Evolutionary conservation across 2,888 invertebrate genomes (phyloP).

Genomic region (Strigamia maritima): DNA sequence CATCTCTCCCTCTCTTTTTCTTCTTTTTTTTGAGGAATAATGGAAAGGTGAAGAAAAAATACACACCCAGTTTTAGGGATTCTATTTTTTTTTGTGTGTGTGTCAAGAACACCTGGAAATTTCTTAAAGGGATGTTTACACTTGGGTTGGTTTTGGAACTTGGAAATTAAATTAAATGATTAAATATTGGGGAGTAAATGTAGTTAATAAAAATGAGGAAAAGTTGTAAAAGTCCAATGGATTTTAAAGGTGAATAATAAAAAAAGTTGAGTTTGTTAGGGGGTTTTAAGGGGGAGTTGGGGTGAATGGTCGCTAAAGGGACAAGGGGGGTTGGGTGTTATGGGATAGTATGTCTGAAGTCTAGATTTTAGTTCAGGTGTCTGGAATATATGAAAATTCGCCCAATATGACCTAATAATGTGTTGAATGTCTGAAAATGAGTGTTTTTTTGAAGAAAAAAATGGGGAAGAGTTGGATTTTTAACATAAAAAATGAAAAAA

Average conservation of each 20-base stretch:
- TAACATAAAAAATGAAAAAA: too few relatives aligned
- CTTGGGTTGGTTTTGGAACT: not conserved
- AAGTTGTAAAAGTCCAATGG: not conserved
- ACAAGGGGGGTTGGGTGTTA: not conserved
- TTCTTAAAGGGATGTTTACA: not conserved
- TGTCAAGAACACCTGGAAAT: not conserved
- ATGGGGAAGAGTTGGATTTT: too few relatives aligned
- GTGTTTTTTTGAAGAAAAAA: too few relatives aligned
- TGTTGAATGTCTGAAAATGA: too few relatives aligned
- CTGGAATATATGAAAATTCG: not conserved
- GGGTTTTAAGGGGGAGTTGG: constrained; percentile 8
- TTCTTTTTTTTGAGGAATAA: too few relatives aligned
- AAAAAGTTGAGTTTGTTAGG: not conserved
- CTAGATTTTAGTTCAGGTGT: constrained; percentile 12
- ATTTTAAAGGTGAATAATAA: not conserved
- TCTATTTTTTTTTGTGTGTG: not conserved
- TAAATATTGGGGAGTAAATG: not conserved
- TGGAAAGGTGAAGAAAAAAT: not conserved
- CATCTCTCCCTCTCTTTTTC: not conserved
- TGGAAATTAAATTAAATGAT: not conserved
- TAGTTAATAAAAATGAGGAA: not conserved
- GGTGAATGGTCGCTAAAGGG: not conserved
- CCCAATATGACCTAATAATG: not conserved
- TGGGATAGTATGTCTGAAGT: not conserved
- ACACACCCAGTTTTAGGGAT: not conserved